Evolutionary conservation across 2,797 vertebrate genomes (phyloP), one percentile per base, ranked within the genome.

Genomic region (Urosaurus nigricauda): DNA sequence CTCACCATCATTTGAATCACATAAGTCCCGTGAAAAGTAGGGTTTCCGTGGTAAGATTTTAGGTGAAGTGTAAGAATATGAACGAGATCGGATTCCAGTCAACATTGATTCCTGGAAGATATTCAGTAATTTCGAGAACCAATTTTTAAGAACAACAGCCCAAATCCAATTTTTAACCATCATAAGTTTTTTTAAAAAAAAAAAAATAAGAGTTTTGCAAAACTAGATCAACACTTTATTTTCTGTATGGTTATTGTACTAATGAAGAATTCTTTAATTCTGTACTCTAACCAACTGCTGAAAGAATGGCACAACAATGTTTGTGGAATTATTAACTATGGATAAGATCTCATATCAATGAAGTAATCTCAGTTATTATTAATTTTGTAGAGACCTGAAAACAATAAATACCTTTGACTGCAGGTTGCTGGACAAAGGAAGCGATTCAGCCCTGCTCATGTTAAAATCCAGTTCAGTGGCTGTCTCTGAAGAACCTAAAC

Each of bases 1-100:
- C 96, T 96, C 91, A 97, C 97, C 97, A 93, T 97, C 96, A 53
- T 73, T 94, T n/a, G 93, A 91, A 92, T 90, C 94, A 51, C 83
- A 94, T 90, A 16, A 96, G 53, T 99, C 97, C 4, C 86, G 96
- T 84, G 93, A 63, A 84, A 97, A 91, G 5, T 94, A 95, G 56
- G 97, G 86, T 74, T 97, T 97, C 91, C 97, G 97, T 78, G 98
- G 90, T 79, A 96, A 97, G 92, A 98, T 96, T 97, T 99, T 99
- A 24, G 98, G 96, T 0, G 98, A 98, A 0, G 98, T 99, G 96
- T 98, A 99, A 79, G 98, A 99, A 91, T 99, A 99, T 1, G 98
- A 99, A 47, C 99, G 98, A 12, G 98, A 97, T 53, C 98, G 98
- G 79, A 98, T 91, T 9, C 98, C 98, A 77, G 96, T 96, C 29